These are phyloP conservation scores for Apotomis betuletana DNA, from an alignment of 2,888 invertebrate species.

Conservation along the genomic window DNA sequence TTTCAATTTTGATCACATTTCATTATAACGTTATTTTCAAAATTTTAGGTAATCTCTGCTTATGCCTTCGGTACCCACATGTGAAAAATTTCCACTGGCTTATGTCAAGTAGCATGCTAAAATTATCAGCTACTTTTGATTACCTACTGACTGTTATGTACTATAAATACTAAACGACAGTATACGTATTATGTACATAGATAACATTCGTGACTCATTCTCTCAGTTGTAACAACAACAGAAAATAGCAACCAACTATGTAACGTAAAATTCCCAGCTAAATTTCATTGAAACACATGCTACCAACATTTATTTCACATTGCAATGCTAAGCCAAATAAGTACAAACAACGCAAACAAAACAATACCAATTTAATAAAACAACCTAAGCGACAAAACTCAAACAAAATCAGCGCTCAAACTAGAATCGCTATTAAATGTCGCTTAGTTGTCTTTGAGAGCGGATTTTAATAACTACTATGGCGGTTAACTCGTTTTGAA, in stretches of 20 bases:
- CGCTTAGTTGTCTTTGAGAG: background rate
- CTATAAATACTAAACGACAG: too few species aligned
- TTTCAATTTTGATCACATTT: too few species aligned
- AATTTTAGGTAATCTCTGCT: too few species aligned
- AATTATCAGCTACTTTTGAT: too few species aligned
- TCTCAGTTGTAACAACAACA: background rate
- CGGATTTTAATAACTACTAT: background rate
- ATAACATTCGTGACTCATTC: too few species aligned
- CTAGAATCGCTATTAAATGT: background rate
- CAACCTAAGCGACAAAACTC: background rate
- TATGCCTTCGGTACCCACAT: too few species aligned
- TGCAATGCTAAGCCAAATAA: background rate
- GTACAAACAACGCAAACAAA: background rate
- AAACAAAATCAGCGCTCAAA: background rate
- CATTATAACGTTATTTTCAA: too few species aligned
- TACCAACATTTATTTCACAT: background rate
- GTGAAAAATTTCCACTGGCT: too few species aligned
- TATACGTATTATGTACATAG: too few species aligned
- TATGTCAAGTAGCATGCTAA: too few species aligned
- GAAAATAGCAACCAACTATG: background rate
- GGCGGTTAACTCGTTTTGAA: background rate
- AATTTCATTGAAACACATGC: background rate
- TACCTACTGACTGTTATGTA: too few species aligned
- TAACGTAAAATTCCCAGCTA: background rate
- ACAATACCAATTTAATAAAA: background rate